Conservation (phyloP, 2,888 invertebrate species). For the Prosopocoilus inquinatus region DNA sequence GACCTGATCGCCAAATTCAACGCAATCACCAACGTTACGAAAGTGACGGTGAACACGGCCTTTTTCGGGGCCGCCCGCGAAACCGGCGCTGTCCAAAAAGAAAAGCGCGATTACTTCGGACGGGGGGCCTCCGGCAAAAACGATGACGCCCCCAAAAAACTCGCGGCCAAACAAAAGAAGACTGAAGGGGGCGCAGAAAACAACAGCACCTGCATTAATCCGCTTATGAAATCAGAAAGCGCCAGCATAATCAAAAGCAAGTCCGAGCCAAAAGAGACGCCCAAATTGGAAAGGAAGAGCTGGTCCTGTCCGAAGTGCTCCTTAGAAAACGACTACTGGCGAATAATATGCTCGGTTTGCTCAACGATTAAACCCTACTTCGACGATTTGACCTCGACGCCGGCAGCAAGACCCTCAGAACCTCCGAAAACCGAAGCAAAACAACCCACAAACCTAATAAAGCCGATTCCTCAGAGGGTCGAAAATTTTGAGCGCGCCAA, state of each 20-base stretch:
- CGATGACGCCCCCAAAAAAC: conserved; percentile 35
- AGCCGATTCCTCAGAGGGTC: conserved; percentile 17
- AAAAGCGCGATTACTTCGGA: conserved; percentile 42
- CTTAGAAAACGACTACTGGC: conserved; percentile 59
- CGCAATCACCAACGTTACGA: conserved; percentile 59
- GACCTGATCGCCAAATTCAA: conserved; percentile 65
- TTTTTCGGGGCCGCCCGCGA: conserved; percentile 46
- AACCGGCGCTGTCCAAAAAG: conserved; percentile 32
- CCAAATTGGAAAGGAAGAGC: conserved; percentile 43
- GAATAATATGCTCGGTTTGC: conserved; percentile 64
- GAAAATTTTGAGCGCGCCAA: conserved; percentile 43
- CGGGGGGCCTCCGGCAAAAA: conserved; percentile 33
- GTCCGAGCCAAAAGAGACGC: conserved; percentile 33
- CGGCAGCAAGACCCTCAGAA: conserved; percentile 1
- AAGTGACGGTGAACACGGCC: conserved; percentile 53
- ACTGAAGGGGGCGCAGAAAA: conserved; percentile 36
- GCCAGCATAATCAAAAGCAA: conserved; percentile 36
- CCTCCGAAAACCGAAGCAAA: conserved; percentile 25
- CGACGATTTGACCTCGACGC: conserved; percentile 38
- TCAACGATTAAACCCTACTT: conserved; percentile 54
- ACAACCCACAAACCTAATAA: conserved; percentile 22
- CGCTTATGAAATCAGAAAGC: conserved; percentile 48
- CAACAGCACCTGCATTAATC: conserved; percentile 31
- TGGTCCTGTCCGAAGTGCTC: conserved; percentile 65
- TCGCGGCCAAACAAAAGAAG: conserved; percentile 36